Evolutionary conservation across 92 coral and sea anemone species (phyloP).

Genomic region (Desmophyllum pertusum): DNA sequence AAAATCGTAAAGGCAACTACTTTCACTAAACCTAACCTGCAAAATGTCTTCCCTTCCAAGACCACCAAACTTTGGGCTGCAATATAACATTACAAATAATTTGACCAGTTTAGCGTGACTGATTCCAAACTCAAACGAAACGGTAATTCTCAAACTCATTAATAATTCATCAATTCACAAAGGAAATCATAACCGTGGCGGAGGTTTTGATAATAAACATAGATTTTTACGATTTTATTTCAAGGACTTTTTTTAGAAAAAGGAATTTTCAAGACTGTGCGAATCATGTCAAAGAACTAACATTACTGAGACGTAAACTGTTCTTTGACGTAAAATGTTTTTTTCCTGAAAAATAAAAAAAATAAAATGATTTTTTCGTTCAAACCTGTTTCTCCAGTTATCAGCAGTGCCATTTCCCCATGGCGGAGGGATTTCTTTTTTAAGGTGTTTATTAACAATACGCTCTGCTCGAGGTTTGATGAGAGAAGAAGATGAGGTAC

Average conservation of each 20-base stretch:
- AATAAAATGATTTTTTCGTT: not conserved
- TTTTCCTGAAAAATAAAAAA: no score
- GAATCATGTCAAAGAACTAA: no score
- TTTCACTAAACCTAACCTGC: slow-evolving; percentile 55
- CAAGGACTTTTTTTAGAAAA: no score
- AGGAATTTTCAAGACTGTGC: no score
- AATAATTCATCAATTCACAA: no score
- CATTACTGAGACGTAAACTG: no score
- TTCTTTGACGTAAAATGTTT: no score
- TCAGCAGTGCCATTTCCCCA: slow-evolving; percentile 90
- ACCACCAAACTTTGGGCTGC: slow-evolving; percentile 95
- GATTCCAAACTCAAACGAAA: not conserved
- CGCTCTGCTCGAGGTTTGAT: slow-evolving; percentile 69
- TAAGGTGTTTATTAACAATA: slow-evolving; percentile 67
- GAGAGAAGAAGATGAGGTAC: slow-evolving; percentile 78
- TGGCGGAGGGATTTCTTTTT: slow-evolving; percentile 79
- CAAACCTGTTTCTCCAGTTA: slow-evolving; percentile 97
- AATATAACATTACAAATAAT: slow-evolving; percentile 3
- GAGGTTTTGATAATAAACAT: no score
- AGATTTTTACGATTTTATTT: no score
- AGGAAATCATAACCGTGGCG: no score
- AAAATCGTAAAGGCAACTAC: not conserved
- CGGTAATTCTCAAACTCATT: no score
- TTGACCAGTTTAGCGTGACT: not conserved
- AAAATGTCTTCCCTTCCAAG: slow-evolving; percentile 93